phyloP scores from a whole-genome alignment of 2,113 vertebrate genomes.

The Psittacus erithacus region DNA sequence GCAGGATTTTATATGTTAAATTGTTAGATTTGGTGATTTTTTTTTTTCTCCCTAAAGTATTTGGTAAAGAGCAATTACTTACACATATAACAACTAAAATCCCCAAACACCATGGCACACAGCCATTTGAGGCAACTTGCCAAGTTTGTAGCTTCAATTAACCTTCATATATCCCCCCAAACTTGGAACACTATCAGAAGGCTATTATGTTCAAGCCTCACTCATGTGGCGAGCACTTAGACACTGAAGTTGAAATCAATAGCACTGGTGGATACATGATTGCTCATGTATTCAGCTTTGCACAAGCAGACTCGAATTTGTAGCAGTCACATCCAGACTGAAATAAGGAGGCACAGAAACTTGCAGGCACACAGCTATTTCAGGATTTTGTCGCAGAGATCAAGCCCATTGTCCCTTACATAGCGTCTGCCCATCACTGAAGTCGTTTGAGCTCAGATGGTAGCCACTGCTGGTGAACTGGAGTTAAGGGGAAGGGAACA shows the following conservation, averaged over 20 bases:
- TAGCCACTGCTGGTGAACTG: not conserved
- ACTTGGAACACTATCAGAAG: conserved; percentile 66
- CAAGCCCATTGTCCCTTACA: not conserved
- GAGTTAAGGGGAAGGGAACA: not conserved
- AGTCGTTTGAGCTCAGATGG: not conserved
- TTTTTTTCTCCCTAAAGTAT: conserved; percentile 25
- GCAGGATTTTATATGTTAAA: not conserved
- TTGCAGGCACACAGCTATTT: not conserved
- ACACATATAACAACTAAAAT: conserved; percentile 58
- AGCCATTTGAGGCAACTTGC: conserved; percentile 63
- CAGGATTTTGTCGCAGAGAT: not conserved
- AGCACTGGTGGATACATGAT: conserved; percentile 20
- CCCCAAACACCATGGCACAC: conserved; percentile 49
- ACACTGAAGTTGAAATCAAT: conserved; percentile 42
- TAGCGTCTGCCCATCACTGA: not conserved
- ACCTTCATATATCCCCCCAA: conserved; percentile 68
- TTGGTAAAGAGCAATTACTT: conserved; percentile 65
- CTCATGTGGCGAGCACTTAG: conserved; percentile 61
- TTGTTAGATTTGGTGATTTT: conserved; percentile 7
- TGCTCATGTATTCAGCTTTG: conserved; percentile 24
- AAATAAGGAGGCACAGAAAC: not conserved
- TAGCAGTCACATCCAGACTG: not conserved
- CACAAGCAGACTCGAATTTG: not conserved
- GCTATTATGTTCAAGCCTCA: conserved; percentile 63
- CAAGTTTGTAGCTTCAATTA: conserved; percentile 69